Evolutionary conservation across 2,888 invertebrate species (phyloP).

Genomic region (Leucoma salicis): DNA sequence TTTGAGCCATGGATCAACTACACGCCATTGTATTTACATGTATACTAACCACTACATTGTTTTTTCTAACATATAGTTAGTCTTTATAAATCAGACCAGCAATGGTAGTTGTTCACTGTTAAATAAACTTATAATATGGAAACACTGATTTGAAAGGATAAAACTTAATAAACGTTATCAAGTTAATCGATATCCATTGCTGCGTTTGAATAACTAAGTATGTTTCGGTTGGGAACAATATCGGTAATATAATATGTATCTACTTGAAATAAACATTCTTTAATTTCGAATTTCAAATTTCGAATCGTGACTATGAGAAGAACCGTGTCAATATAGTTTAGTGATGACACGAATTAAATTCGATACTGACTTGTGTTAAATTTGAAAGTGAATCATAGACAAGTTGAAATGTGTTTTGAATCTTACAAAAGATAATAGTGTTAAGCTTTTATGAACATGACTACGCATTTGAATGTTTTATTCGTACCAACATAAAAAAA

Average conservation of each 20-base stretch:
- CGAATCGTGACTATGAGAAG: conserved; percentile 17
- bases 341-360: conserved; percentile 23
- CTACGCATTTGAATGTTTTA: too few species aligned
- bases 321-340: conserved; percentile 17
- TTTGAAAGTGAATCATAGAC: conserved; percentile 22
- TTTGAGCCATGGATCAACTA: not conserved
- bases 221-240: not conserved
- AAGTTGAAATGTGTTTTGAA: conserved; percentile 1
- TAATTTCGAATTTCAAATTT: conserved; percentile 11
- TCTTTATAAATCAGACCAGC: not conserved
- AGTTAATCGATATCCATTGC: not conserved
- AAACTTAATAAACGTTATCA: not conserved
- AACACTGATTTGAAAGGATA: not conserved
- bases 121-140: not conserved
- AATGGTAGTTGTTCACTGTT: not conserved
- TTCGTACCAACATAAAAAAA: too few species aligned
- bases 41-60: not conserved
- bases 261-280: not conserved
- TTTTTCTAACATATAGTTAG: not conserved
- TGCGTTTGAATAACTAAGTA: not conserved
- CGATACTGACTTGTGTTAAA: conserved; percentile 15
- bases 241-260: not conserved
- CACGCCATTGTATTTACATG: not conserved
- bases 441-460: not conserved
- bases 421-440: not conserved